Base-by-base conservation (phyloP, 1,140 invertebrate species). In the Trachymyrmex cornetzi region DNA sequence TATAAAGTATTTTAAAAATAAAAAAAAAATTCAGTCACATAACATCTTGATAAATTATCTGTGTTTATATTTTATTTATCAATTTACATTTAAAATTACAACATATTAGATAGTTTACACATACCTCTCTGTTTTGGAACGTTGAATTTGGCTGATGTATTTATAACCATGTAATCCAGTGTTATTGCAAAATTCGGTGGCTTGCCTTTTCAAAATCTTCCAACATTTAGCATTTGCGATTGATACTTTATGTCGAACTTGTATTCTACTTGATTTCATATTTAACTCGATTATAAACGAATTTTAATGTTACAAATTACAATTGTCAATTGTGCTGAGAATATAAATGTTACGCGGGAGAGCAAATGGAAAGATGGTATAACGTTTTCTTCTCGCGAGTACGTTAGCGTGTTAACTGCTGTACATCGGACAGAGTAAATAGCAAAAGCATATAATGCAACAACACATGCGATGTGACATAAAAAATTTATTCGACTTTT, bases 151-250 rank as follows among this genome's bases (percentile, higher is more conserved):
- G 2, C 85, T 92, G 14, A 94, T 92, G n/a, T 94, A 94, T 57
- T 92, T 94, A 53, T 93, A 94, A 5, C 93, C 93, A n/a, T 94
- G 93, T 0, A 94, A 80, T 48, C 92, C 91, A 1, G 93, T 94
- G 0, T 87, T 77, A 3, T 88, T 86, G 57, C 93, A 94, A 87
- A 94, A 94, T 50, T 91, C 87, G 16, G 30, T 61, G 0, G 90
- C 77, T 9, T 93, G 92, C 24, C 67, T 91, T 22, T 91, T 91
- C 0, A 90, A 11, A 7, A 59, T 72, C 30, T 3, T 61, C 30
- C 34, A 85, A 24, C 44, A 67, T 72, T 63, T 82, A 9, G 9
- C 3, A 24, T 67, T 19, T 0, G 34, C 5, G n/a, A 24, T 1
- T n/a, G 11, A n/a, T 9, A 24, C 16, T 16, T 75, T 61, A 1